phyloP scores from a whole-genome alignment of 2,888 invertebrate genomes.

The Xylocampa areola region DNA sequence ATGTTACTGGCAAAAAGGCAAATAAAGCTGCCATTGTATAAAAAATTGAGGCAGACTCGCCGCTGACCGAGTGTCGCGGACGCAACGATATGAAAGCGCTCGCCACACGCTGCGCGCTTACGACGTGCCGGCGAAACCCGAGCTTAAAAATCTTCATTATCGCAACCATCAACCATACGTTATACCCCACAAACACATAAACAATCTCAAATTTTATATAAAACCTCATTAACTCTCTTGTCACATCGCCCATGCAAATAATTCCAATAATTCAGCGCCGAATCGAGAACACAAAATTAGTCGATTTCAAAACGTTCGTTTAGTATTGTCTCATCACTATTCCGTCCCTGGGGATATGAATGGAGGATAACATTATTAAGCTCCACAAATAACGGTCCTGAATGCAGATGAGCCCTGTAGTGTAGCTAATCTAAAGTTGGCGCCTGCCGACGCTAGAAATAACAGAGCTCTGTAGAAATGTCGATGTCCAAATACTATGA shows the following conservation, averaged over 20 bases:
- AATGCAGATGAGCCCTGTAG: conserved; percentile 83
- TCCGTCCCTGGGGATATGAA: conserved; percentile 71
- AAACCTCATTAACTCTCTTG: conserved; percentile 63
- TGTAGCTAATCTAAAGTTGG: conserved; percentile 83
- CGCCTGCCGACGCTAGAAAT: conserved; percentile 82
- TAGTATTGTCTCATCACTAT: conserved; percentile 48
- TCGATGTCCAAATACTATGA: conserved; percentile 78
- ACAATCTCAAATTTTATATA: conserved; percentile 69
- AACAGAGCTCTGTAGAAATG: conserved; percentile 80
- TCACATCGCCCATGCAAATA: conserved; percentile 53
- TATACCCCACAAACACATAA: conserved; percentile 67
- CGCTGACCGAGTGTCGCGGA: conserved; percentile 23
- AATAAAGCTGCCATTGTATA: conserved; percentile 65
- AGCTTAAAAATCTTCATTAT: conserved; percentile 80
- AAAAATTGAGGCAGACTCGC: conserved; percentile 50
- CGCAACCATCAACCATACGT: conserved; percentile 73
- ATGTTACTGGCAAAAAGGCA: conserved; percentile 64
- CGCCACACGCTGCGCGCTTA: conserved; percentile 72
- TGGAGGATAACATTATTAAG: conserved; percentile 77
- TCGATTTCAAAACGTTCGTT: conserved; percentile 40
- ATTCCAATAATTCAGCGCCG: conserved; percentile 34
- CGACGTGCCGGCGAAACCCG: conserved; percentile 77
- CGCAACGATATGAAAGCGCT: conserved; percentile 25
- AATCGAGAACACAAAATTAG: conserved; percentile 44
- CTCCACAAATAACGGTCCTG: conserved; percentile 80